These are phyloP conservation scores for Cephus pulcher DNA, from an alignment of 2,888 invertebrate species.

Conservation along the genomic window DNA sequence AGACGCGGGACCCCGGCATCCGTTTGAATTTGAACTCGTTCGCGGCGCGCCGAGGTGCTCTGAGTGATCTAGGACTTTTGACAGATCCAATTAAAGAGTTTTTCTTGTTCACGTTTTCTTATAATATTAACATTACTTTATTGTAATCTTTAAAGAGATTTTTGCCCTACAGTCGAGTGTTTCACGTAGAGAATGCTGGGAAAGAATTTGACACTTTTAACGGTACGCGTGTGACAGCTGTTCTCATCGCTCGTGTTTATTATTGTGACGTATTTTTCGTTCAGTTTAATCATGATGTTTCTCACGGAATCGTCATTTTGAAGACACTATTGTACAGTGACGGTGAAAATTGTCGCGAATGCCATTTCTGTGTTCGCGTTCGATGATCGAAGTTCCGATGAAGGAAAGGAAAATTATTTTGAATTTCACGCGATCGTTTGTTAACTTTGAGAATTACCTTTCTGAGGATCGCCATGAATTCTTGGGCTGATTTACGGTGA, in stretches of 20 bases:
- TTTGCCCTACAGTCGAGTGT: background rate
- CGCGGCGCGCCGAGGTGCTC: slow-evolving; percentile 9
- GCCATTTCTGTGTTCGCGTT: background rate
- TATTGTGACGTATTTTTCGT: background rate
- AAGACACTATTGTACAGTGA: background rate
- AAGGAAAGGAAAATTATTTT: background rate
- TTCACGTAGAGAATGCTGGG: background rate
- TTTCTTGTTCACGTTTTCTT: background rate
- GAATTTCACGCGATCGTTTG: background rate
- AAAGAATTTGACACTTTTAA: background rate
- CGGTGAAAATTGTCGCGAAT: background rate
- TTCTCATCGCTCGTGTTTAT: background rate
- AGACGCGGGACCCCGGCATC: slow-evolving; percentile 37
- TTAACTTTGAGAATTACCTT: background rate
- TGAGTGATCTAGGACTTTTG: slow-evolving; percentile 20
- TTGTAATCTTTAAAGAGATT: background rate
- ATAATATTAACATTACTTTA: background rate
- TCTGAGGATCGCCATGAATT: background rate
- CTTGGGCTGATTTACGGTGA: background rate
- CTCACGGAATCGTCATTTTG: background rate
- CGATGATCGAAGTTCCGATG: background rate
- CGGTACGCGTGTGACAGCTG: background rate
- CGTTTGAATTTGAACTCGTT: slow-evolving; percentile 29
- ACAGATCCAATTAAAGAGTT: background rate
- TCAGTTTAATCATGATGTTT: background rate